phyloP scores from a whole-genome alignment of 1,140 invertebrate species.

The Leptonema lineaticorne region DNA sequence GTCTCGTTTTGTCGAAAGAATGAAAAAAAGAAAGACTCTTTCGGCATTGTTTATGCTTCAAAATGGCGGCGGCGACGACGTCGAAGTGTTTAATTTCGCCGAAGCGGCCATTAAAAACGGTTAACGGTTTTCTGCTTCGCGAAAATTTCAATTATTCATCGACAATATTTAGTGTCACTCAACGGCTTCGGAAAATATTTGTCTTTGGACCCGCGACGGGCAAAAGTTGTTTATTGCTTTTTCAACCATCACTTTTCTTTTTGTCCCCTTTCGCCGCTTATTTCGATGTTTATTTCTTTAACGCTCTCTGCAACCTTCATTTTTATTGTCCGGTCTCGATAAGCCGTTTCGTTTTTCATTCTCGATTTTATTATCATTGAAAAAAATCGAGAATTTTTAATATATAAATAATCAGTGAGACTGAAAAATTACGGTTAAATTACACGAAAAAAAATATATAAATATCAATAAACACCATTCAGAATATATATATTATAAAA shows the following conservation, averaged over 20 bases:
- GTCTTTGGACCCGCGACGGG: not conserved
- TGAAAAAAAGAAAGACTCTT: no score
- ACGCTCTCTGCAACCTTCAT: not conserved
- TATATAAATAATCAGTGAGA: no score
- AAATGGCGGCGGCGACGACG: no score
- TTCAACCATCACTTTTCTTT: not conserved
- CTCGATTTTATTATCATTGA: no score
- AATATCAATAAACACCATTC: no score
- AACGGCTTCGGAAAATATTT: not conserved
- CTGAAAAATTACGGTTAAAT: no score
- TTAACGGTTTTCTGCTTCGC: constrained; percentile 1
- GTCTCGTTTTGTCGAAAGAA: no score
- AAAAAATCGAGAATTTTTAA: no score
- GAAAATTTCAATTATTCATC: constrained; percentile 1
- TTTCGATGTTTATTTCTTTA: not conserved
- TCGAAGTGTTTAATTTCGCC: not conserved
- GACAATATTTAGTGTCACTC: not conserved
- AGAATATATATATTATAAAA: no score
- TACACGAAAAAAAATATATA: no score
- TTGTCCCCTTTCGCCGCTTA: not conserved
- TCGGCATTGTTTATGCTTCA: no score
- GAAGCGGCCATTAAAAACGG: not conserved
- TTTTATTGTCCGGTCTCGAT: not conserved
- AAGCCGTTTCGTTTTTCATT: not conserved
- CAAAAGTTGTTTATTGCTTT: not conserved